These are phyloP conservation scores for Coranthus polyacanthus DNA, from an alignment of 2,797 vertebrate genomes.

Conservation along the genomic window DNA sequence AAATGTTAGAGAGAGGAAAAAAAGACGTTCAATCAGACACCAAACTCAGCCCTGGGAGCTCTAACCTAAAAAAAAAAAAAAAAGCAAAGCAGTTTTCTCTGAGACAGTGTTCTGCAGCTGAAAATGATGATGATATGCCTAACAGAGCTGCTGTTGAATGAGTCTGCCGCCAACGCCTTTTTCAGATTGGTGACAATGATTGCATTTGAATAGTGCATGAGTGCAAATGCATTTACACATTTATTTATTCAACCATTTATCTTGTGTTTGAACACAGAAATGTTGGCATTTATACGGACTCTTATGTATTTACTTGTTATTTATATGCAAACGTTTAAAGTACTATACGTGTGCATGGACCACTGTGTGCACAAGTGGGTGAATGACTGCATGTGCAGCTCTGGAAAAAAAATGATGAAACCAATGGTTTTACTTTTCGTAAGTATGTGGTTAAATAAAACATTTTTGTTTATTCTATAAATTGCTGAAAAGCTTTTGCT, in stretches of 20 bases:
- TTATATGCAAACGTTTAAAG: not conserved
- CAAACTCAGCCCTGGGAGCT: conserved; percentile 58
- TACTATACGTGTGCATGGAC: no score
- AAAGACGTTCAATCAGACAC: conserved; percentile 60
- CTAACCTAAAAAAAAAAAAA: conserved; percentile 37
- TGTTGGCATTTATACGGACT: conserved; percentile 1
- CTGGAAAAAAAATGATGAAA: no score
- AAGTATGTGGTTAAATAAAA: no score
- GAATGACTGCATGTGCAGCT: not conserved
- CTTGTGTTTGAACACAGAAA: conserved; percentile 4
- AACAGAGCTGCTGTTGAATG: conserved; percentile 39
- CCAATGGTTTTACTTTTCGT: no score
- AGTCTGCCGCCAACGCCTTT: conserved; percentile 16
- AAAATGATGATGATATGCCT: conserved; percentile 55
- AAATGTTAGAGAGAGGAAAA: conserved; percentile 63
- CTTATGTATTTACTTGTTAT: not conserved
- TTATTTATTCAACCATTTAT: conserved; percentile 16
- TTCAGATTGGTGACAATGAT: conserved; percentile 33
- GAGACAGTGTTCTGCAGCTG: conserved; percentile 55
- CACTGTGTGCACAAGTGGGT: not conserved
- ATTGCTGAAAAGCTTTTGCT: no score
- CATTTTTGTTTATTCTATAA: no score
- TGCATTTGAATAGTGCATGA: conserved; percentile 30
- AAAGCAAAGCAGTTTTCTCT: conserved; percentile 50
- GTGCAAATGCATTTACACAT: conserved; percentile 35